Base-by-base conservation (phyloP, 2,113 vertebrate species). In the Ciconia maguari region DNA sequence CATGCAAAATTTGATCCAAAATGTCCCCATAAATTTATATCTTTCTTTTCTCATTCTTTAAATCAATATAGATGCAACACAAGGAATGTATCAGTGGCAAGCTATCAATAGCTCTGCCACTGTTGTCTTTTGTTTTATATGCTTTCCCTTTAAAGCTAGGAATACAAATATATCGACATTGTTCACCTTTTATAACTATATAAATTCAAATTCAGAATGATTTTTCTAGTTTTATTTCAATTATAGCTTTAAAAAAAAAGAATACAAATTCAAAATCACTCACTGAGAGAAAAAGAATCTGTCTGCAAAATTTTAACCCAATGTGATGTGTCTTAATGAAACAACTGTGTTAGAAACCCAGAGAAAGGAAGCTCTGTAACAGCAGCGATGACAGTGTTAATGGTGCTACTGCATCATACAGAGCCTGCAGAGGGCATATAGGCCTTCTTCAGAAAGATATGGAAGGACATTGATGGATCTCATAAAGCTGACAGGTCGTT, bases 1-100 rank as follows among this genome's bases (percentile, higher is more conserved):
- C 91, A 97, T 96, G 82, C 84, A 95, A 97, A 97, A 96, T 77
- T 95, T 95, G 87, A 95, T 89, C 65, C 87, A 85, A 69, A 91
- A 91, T 66, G 93, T 84, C 91, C 74, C 66, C 14, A 90, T 90
- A 93, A 96, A 95, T 96, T 94, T 93, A 91, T 89, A 74, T 7
- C 17, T 93, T 74, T 94, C 66, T 94, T 91, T 94, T 88, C 87
- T 85, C 90, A 88, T 96, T 95, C 78, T 86, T 91, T 86, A 81
- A 96, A 96, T 97, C 95, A 91, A 96, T 97, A 96, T 10, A 58
- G 52, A 81, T 57, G 82, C 51, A 96, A 93, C 71, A 81, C 38
- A 78, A 82, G n/a, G 60, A 94, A 93, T 90, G 82, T 83, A 94
- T 97, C 89, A 90, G 84, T 80, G 91, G 89, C 91, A 96, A 92